Evolutionary conservation across 2,888 invertebrate species (phyloP).

Genomic region (Subacronicta megacephala): DNA sequence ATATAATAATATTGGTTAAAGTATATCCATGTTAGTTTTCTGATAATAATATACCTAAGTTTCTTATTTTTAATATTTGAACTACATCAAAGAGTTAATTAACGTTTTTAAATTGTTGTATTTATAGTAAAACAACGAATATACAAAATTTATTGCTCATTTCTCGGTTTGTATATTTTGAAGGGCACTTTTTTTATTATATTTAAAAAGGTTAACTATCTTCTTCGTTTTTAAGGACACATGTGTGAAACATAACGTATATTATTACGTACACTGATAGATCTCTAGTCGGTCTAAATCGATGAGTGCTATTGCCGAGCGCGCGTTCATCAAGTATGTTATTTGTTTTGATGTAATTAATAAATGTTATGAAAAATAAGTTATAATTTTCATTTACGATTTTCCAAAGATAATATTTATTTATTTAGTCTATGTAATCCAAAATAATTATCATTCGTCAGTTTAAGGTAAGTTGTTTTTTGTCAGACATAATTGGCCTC

Average conservation of each 20-base stretch:
- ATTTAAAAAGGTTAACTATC: conserved; percentile 30
- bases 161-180: conserved; percentile 49
- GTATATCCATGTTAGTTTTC: conserved; percentile 13
- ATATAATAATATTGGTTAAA: conserved; percentile 31
- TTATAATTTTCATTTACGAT: conserved; percentile 37
- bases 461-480: no score
- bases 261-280: conserved; percentile 64
- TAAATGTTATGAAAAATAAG: conserved; percentile 86
- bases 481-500: no score
- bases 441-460: no score
- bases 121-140: conserved; percentile 15
- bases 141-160: conserved; percentile 37
- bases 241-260: conserved; percentile 52
- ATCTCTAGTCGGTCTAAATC: conserved; percentile 85
- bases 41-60: conserved; percentile 21
- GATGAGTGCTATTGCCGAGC: conserved; percentile 84
- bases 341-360: conserved; percentile 89
- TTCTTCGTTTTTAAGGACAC: conserved; percentile 51
- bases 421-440: no score
- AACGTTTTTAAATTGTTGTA: conserved; percentile 5
- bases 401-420: no score
- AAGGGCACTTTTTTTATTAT: conserved; percentile 34
- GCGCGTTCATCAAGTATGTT: conserved; percentile 83
- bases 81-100: conserved; percentile 1
- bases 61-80: conserved; percentile 20